Percentiles rank a stretch among this genome's conserved stretches.
These are phyloP conservation scores for Lycaon pictus DNA, from an alignment of 2,113 vertebrate genomes.

Conservation along the genomic window DNA sequence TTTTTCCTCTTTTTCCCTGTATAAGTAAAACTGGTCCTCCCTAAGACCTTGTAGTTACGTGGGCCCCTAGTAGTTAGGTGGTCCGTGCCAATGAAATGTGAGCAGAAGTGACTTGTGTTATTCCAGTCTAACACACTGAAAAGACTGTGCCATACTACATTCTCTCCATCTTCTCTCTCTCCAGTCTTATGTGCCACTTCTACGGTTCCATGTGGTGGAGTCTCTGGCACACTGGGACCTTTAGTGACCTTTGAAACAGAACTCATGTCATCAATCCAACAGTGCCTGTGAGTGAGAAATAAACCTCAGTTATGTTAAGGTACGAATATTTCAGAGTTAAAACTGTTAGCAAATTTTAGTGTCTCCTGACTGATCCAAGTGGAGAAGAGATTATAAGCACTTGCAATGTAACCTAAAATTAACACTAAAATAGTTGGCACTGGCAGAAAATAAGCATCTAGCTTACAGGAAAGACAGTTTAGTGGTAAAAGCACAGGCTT, in stretches of 20 bases:
- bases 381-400: background rate
- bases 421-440: background rate
- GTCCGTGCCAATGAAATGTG: background rate
- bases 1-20: background rate
- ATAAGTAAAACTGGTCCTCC: background rate
- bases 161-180: background rate
- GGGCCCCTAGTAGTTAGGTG: background rate
- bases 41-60: background rate
- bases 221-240: background rate
- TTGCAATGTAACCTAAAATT: background rate
- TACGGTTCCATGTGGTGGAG: background rate
- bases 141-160: rapidly evolving
- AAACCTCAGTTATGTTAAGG: background rate
- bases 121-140: background rate
- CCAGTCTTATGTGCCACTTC: background rate
- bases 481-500: background rate
- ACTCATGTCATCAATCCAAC: background rate
- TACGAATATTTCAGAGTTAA: background rate
- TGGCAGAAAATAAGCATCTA: background rate
- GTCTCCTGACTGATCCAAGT: background rate
- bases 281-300: background rate
- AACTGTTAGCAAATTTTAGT: background rate
- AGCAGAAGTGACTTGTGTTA: background rate
- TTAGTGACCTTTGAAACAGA: background rate
- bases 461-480: background rate